Conservation (phyloP, 23 tunicate species). For the Clavelina lepadiformis region DNA sequence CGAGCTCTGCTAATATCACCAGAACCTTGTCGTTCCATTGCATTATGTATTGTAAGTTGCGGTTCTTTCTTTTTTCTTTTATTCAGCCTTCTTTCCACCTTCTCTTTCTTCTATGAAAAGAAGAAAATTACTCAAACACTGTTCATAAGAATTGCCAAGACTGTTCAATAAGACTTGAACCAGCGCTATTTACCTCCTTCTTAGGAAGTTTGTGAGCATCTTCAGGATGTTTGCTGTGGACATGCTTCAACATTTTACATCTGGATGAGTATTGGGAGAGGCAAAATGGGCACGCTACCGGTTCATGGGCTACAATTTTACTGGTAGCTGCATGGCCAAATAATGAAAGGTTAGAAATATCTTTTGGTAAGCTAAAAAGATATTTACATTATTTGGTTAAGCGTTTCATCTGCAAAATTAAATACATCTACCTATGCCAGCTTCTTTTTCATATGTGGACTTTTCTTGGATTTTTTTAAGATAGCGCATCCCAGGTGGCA, state of each 20-base stretch:
- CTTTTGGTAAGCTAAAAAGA: neutral
- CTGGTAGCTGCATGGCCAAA: conserved; percentile 5
- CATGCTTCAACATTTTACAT: conserved; percentile 39
- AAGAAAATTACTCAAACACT: too few species aligned
- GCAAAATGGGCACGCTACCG: conserved; percentile 46
- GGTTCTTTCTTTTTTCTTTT: too few species aligned
- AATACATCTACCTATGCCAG: neutral
- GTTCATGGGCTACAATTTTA: conserved; percentile 9
- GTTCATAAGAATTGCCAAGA: too few species aligned
- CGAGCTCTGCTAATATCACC: too few species aligned
- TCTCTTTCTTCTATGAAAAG: too few species aligned
- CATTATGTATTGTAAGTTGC: too few species aligned
- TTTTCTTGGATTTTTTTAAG: neutral
- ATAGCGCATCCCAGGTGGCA: conserved; percentile 35
- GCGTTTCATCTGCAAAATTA: neutral
- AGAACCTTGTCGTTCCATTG: too few species aligned
- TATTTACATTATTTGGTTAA: neutral
- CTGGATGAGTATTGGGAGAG: conserved; percentile 52
- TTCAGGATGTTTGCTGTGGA: conserved; percentile 43
- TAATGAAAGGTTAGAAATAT: neutral
- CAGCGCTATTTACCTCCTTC: too few species aligned
- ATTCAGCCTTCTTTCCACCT: too few species aligned
- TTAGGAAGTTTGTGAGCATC: too few species aligned
- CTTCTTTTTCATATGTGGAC: neutral
- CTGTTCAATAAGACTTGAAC: too few species aligned